Evolutionary conservation across 1,140 invertebrate species (phyloP), one percentile per base, ranked within the genome.

Genomic region (Drosophila bocki): DNA sequence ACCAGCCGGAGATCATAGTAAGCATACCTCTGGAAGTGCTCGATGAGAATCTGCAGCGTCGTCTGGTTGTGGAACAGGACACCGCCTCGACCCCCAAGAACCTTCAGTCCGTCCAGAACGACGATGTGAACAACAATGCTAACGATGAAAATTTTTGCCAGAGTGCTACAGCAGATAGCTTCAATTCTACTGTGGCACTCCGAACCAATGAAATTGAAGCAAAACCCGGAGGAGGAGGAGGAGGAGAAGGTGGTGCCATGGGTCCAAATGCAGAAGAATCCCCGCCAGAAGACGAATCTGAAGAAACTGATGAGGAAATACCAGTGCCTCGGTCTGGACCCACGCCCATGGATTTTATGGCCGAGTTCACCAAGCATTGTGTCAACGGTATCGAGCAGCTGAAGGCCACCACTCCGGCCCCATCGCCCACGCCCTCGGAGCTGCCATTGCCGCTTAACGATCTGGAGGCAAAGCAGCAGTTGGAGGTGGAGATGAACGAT

Each of bases 121-220:
- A 90, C 29, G 82, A 86, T 48, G 82, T 86, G 0, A 88, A 88
- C 33, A 88, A 90, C 45, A 90, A 90, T 79, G 85, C 58, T 7
- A 90, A 91, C 50, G 58, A 53, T 56, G 85, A 90, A 78, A 68
- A 90, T 90, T 90, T 90, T 90, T 85, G 78, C 70, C 86, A 76
- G 78, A 85, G 86, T 90, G 85, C 86, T 82, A 84, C 86, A 85
- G 86, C 78, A 85, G 85, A 79, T 90, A 90, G 85, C 85, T 90
- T 90, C 85, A 90, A 91, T 90, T 56, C 86, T 85, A 79, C 71
- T 85, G 82, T 85, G 71, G 85, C 85, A 90, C 85, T 85, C 82
- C 54, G 42, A 54, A 65, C 17, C 15, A 48, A 75, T 15, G 12
- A 77, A 61, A 90, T 90, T 90, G 85, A 90, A 85, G 85, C 85